Conservation (phyloP, 2,113 vertebrate genomes). For the Brienomyrus brachyistius region DNA sequence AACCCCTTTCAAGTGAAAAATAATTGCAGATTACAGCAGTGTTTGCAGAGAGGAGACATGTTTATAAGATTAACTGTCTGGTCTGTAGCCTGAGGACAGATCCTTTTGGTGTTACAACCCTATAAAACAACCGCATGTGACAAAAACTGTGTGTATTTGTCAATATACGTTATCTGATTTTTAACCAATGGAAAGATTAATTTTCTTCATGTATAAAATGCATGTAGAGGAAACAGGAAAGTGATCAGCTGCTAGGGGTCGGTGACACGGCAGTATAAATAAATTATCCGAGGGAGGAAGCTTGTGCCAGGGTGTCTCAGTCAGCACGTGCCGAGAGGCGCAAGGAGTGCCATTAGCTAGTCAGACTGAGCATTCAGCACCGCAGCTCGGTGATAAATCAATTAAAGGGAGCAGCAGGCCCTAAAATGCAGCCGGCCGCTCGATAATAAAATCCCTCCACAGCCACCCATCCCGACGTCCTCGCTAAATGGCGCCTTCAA, state of each 20-base stretch:
- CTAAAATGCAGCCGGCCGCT: not conserved
- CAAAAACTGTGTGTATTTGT: not conserved
- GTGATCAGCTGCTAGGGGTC: not conserved
- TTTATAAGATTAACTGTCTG: not conserved
- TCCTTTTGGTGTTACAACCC: not conserved
- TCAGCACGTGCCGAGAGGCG: not conserved
- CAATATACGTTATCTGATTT: not conserved
- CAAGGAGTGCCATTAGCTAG: constrained; percentile 6
- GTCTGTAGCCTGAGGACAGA: not conserved
- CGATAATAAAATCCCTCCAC: not conserved
- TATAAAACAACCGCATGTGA: not conserved
- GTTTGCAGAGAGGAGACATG: not conserved
- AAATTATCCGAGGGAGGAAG: not conserved
- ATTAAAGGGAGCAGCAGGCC: not conserved
- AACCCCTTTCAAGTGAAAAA: not conserved
- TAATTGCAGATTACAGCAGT: not conserved
- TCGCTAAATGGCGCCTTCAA: not conserved
- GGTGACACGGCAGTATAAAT: not conserved
- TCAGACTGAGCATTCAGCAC: not conserved
- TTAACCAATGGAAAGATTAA: not conserved
- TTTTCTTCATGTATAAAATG: not conserved
- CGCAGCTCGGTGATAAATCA: constrained; percentile 16
- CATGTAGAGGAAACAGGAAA: not conserved
- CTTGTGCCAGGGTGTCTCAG: not conserved
- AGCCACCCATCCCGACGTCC: not conserved